Base-by-base conservation (phyloP, 2,797 vertebrate genomes). In the Cottoperca gobio region DNA sequence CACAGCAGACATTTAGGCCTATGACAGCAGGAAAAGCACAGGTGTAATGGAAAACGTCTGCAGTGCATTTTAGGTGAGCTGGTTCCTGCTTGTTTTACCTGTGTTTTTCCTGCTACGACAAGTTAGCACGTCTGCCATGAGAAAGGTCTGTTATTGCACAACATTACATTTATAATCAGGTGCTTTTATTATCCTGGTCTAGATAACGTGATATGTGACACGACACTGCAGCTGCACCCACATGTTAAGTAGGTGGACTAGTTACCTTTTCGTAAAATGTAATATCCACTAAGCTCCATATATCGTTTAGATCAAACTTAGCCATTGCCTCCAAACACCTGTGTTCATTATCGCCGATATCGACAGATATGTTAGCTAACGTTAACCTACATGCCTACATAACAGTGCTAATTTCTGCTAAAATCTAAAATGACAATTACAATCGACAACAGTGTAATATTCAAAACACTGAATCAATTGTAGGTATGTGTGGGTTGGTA, bases 91-190 rank as follows among this genome's bases (percentile, higher is more conserved):
- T 4, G 9, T 23, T n/a, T 35, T 21, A 3, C 37, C 2, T 33
- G 19, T 48, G 39, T 10, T 43, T 33, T 9, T 33, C 26, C 12
- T 52, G 12, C n/a, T 16, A 3, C n/a, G 4, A 43, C 35, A 49
- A 57, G n/a, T 50, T n/a, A 42, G 59, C 54, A 50, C 40, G 54
- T 12, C 23, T 31, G 31, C 31, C 14, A 2, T 19, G 16, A 62
- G 33, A 12, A 23, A 33, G 26, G 54, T 49, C 4, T 40, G 21
- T 63, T 23, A 10, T 3, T 35, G 6, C 28, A 49, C n/a, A 19
- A 39, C 48, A 71, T 55, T 24, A 50, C 11, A 39, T 70, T 37
- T 71, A 8, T 17, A 71, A 8, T 17, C 55, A 28, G 3, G 19
- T 35, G 58, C 68, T 52, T 62, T 4, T 16, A 11, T 24, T 70